Conservation (phyloP, 2,888 invertebrate genomes). For the Caenorhabditis sinica region DNA sequence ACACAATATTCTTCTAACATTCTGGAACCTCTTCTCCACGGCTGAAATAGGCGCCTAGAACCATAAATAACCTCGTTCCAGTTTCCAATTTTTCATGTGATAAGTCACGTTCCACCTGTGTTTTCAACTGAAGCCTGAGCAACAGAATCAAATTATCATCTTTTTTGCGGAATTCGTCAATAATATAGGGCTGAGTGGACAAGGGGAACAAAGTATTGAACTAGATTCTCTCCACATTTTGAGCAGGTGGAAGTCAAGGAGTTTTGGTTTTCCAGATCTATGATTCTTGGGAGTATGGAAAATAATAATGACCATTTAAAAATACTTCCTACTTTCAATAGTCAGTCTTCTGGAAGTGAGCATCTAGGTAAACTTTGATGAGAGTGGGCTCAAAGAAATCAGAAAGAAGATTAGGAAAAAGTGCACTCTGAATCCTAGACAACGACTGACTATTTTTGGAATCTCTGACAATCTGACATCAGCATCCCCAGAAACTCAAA, state of each 20-base stretch:
- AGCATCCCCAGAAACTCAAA: not conserved
- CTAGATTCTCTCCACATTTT: slow-evolving; percentile 7
- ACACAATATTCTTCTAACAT: slow-evolving; percentile 24
- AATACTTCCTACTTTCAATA: not conserved
- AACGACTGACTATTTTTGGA: slow-evolving; percentile 17
- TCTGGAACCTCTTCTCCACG: slow-evolving; percentile 21
- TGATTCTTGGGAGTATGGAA: not conserved
- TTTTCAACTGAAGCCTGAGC: not conserved
- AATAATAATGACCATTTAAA: not conserved
- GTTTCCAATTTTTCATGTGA: slow-evolving; percentile 30
- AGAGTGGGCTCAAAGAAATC: not conserved
- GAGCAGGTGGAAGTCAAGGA: not conserved
- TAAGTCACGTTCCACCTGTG: slow-evolving; percentile 46
- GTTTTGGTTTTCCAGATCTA: not conserved
- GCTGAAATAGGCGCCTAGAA: not conserved
- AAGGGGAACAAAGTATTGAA: not conserved
- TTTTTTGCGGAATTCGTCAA: not conserved
- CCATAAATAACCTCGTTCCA: slow-evolving; percentile 41
- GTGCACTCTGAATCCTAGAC: slow-evolving; percentile 1
- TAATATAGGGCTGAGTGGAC: not conserved
- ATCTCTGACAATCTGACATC: slow-evolving; percentile 14
- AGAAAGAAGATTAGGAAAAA: not conserved
- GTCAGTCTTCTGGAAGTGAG: no score
- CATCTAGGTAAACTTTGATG: no score
- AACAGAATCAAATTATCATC: slow-evolving; percentile 23